Evolutionary conservation across 2,113 vertebrate species (phyloP).

Genomic region (Coregonus clupeaformis): DNA sequence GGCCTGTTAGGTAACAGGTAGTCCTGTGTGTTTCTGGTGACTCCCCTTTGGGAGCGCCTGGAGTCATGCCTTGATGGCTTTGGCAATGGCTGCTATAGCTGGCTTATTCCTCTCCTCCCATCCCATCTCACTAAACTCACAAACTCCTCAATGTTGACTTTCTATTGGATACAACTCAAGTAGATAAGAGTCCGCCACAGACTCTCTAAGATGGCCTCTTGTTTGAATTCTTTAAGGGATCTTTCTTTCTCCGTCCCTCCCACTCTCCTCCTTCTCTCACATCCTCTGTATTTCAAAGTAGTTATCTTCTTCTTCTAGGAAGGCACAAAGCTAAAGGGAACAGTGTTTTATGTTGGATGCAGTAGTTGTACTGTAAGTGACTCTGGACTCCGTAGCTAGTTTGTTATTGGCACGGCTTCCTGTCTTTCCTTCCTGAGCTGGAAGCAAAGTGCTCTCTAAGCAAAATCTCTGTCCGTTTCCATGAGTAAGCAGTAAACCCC

Average conservation of each 20-base stretch:
- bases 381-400: constrained; percentile 33
- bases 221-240: background rate
- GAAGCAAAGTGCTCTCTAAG: constrained; percentile 71
- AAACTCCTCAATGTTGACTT: background rate
- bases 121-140: background rate
- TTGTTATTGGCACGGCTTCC: constrained; percentile 67
- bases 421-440: constrained; percentile 59
- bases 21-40: constrained; percentile 6
- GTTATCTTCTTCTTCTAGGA: background rate
- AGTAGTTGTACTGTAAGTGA: constrained; percentile 1
- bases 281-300: background rate
- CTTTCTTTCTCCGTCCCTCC: background rate
- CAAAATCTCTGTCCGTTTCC: constrained; percentile 64
- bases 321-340: background rate
- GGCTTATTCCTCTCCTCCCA: background rate
- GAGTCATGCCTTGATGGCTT: background rate
- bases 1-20: background rate
- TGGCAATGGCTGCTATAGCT: background rate
- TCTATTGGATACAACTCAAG: background rate
- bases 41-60: background rate
- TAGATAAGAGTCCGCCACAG: background rate
- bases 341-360: background rate
- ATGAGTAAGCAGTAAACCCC: constrained; percentile 70
- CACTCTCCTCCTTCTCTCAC: too few relatives aligned
- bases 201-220: background rate